phyloP scores from a whole-genome alignment of 2,888 invertebrate genomes.

The Xestoiulus laeticollis region DNA sequence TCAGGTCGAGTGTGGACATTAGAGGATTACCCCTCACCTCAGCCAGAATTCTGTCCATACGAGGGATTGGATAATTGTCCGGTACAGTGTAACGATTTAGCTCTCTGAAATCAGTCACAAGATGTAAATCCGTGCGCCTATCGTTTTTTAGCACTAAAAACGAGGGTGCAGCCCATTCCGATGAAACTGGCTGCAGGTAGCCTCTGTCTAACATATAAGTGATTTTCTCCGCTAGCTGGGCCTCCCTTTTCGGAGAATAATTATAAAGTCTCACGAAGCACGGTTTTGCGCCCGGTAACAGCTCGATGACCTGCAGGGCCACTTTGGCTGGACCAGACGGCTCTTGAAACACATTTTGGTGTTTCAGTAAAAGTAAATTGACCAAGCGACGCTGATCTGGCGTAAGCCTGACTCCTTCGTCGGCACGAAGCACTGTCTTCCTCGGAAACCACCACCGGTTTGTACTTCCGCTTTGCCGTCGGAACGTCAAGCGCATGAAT shows the following conservation, averaged over 20 bases:
- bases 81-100: no score
- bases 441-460: no score
- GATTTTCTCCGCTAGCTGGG: neutral
- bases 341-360: neutral
- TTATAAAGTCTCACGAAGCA: neutral
- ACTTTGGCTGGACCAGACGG: neutral
- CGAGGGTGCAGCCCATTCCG: neutral
- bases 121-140: neutral
- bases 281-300: neutral
- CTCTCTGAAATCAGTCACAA: neutral
- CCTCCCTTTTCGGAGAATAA: neutral
- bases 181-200: neutral
- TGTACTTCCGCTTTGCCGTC: no score
- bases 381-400: neutral
- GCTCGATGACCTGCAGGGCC: neutral
- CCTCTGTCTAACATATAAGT: neutral
- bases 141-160: neutral
- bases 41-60: no score
- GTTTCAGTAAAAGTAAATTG: neutral
- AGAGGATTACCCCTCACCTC: no score
- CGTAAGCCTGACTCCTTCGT: neutral
- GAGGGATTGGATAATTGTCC: no score
- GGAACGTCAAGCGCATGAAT: neutral
- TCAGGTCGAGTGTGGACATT: no score
- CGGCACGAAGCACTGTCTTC: neutral